Percentiles rank a stretch among this genome's conserved stretches.
Conservation (phyloP, 1,140 invertebrate species). For the Aphidius gifuensis region DNA sequence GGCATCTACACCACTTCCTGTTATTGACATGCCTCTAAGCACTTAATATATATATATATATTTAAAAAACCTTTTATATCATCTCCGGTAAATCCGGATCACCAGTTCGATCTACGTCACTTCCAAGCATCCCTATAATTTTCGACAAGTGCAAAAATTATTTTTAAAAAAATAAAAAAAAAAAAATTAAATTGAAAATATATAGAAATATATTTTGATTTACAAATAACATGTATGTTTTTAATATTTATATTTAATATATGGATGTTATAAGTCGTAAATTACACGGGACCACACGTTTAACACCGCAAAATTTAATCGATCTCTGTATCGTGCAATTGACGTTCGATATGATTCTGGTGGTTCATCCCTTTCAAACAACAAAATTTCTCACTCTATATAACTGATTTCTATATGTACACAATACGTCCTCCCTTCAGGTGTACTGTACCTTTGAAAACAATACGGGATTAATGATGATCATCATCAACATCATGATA, state of each 20-base stretch:
- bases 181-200: background rate
- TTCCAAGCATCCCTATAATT: background rate
- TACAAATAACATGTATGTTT: background rate
- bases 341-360: slow-evolving; percentile 29
- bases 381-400: slow-evolving; percentile 4
- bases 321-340: slow-evolving; percentile 30
- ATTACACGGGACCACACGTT: slow-evolving; percentile 34
- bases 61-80: too few relatives aligned
- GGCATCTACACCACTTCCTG: slow-evolving; percentile 48
- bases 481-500: too few relatives aligned
- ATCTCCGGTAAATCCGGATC: background rate
- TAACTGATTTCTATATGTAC: background rate
- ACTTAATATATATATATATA: background rate
- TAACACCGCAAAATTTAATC: slow-evolving; percentile 30
- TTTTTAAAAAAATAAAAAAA: background rate
- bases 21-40: slow-evolving; percentile 44
- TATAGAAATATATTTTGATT: background rate
- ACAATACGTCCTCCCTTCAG: background rate
- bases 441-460: too few relatives aligned
- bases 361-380: background rate
- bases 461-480: too few relatives aligned
- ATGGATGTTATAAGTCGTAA: slow-evolving; percentile 39
- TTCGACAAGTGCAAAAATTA: background rate
- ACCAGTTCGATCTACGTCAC: slow-evolving; percentile 2
- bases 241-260: background rate